Evolutionary conservation across 2,888 invertebrate genomes (phyloP), one percentile per base, ranked within the genome.

Genomic region (Zygothrica quintamaculata): DNA sequence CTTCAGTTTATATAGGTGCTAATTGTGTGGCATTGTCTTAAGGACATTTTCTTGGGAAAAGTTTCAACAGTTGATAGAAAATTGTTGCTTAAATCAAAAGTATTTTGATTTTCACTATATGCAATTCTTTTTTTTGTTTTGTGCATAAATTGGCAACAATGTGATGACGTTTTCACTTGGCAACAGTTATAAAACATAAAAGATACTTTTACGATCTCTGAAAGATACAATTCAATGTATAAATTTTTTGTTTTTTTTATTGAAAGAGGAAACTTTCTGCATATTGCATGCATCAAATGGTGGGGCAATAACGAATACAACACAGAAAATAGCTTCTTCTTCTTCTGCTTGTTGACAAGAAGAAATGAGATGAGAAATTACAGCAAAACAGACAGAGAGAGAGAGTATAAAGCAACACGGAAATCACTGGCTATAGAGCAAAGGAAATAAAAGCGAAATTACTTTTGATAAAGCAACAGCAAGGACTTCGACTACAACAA

Each of bases 271-370:
- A 85, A 75, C 85, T 80, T 78, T 79, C 71, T 77, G 69, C 79
- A 88, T 87, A 88, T 85, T 85, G 85, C 77, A 73, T 72, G 78
- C 88, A 84, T 84, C 88, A 87, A 84, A 86, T 87, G 69, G 76
- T 61, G 66, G 53, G 56, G 26, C 47, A 67, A 39, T 37, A 57
- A 66, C 51, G 58, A 50, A 34, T 34, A 26, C 9, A 26, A 40
- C 25, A 26, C 42, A 59, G 11, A 47, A 56, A 31, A 13, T 13
- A 34, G 74, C 57, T 65, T 65, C 60, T 64, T 60, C 39, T 65
- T 69, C 70, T 62, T 46, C 40, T 43, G 61, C 47, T 37, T 61
- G 50, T 42, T 84, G 84, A 42, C 78, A 74, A 70, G 74, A 86
- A 64, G 84, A 84, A 82, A 82, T 82, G 79, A 87, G 85, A 74